Percentiles rank a stretch among this genome's conserved stretches.
These are phyloP conservation scores for Syngnathoides biaculeatus DNA, from an alignment of 2,113 vertebrate genomes.

Conservation along the genomic window DNA sequence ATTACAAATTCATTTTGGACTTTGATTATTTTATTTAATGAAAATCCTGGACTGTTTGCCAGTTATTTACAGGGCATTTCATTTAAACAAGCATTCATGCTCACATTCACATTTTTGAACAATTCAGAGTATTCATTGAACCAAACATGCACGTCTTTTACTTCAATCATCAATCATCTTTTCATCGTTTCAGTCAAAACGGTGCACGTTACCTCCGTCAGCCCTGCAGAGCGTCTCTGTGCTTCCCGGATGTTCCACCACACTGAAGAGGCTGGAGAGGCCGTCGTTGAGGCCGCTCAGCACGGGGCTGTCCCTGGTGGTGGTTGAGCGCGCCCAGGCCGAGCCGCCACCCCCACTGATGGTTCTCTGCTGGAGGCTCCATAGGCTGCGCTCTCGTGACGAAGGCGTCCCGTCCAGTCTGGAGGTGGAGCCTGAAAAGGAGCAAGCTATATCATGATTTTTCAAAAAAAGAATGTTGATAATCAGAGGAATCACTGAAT, in stretches of 20 bases:
- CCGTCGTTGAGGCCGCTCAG: conserved; percentile 91
- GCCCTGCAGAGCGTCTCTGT: conserved; percentile 88
- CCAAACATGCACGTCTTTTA: neutral
- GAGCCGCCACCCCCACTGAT: conserved; percentile 87
- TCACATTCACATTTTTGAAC: too few relatives aligned
- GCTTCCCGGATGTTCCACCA: conserved; percentile 90
- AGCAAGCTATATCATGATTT: neutral
- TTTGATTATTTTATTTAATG: too few relatives aligned
- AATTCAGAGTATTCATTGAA: too few relatives aligned
- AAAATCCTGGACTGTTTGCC: too few relatives aligned
- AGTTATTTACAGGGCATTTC: too few relatives aligned
- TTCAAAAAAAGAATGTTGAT: neutral
- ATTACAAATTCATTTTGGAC: too few relatives aligned
- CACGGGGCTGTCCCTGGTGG: conserved; percentile 93
- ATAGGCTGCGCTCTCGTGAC: conserved; percentile 88
- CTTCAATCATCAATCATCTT: too few relatives aligned
- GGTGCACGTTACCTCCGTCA: conserved; percentile 48
- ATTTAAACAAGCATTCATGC: too few relatives aligned
- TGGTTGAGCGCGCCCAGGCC: conserved; percentile 97
- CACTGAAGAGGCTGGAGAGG: conserved; percentile 93
- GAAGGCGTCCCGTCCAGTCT: conserved; percentile 78
- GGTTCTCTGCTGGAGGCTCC: conserved; percentile 87
- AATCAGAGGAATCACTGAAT: neutral
- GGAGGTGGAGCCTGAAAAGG: conserved; percentile 78
- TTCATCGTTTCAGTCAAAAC: neutral